A percentile compares a stretch with the other conserved stretches of the same genome.
phyloP scores from a whole-genome alignment of 1,140 invertebrate genomes.

The Drosophila asahinai region DNA sequence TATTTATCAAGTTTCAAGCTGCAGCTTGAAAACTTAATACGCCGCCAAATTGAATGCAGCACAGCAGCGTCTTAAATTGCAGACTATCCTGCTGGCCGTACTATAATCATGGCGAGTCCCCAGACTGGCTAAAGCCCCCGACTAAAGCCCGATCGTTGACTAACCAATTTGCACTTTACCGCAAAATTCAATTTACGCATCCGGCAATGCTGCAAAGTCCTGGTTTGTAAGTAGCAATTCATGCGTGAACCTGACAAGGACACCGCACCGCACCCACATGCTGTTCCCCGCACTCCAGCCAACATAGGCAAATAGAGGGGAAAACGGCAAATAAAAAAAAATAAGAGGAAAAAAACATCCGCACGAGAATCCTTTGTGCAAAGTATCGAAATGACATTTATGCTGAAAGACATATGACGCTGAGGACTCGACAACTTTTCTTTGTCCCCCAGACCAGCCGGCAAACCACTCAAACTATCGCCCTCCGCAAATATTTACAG shows the following conservation, averaged over 20 bases:
- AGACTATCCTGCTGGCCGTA: background rate
- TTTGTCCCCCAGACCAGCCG: constrained; percentile 22
- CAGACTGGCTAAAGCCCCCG: background rate
- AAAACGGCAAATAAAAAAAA: constrained; percentile 24
- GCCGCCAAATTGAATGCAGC: constrained; percentile 75
- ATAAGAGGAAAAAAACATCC: constrained; percentile 19
- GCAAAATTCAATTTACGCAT: constrained; percentile 68
- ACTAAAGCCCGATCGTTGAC: constrained; percentile 26
- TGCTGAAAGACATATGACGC: constrained; percentile 49
- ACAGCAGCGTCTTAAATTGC: constrained; percentile 31
- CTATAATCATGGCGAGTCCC: constrained; percentile 8
- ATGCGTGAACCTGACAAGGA: constrained; percentile 68
- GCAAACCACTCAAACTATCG: constrained; percentile 3
- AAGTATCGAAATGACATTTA: constrained; percentile 54
- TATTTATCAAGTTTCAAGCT: constrained; percentile 84
- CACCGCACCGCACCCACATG: constrained; percentile 14
- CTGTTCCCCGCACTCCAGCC: background rate
- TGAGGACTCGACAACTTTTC: constrained; percentile 42
- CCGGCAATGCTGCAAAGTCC: constrained; percentile 45
- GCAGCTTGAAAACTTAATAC: constrained; percentile 82
- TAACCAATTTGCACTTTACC: constrained; percentile 47
- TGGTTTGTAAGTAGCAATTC: constrained; percentile 52
- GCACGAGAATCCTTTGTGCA: constrained; percentile 35
- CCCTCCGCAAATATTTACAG: constrained; percentile 44
- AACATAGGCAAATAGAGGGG: constrained; percentile 28